phyloP scores from a whole-genome alignment of 2,113 vertebrate genomes.

The Nothocercus julius region DNA sequence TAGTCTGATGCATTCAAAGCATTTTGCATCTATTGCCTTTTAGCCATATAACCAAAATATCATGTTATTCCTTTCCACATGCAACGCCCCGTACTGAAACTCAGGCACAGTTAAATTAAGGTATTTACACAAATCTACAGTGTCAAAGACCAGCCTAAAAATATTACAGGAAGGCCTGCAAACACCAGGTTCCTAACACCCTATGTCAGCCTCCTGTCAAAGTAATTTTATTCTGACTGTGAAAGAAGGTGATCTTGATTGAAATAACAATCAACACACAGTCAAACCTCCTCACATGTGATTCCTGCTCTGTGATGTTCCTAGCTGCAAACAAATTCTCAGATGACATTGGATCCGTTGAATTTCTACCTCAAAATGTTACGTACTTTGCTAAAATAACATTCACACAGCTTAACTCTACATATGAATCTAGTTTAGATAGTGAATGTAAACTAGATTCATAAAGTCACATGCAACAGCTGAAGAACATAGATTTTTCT shows the following conservation, averaged over 20 bases:
- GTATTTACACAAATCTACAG: not conserved
- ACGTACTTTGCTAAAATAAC: not conserved
- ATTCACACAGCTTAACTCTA: not conserved
- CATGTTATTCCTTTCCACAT: not conserved
- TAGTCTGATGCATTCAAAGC: not conserved
- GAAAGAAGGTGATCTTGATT: not conserved
- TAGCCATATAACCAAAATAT: not conserved
- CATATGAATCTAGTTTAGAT: too few species aligned
- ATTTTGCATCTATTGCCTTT: not conserved
- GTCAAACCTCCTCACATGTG: not conserved
- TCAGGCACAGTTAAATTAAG: not conserved
- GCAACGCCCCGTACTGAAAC: not conserved
- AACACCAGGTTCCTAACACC: not conserved
- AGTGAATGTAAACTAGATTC: not conserved
- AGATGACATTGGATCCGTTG: not conserved
- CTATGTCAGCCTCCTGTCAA: conserved; percentile 6
- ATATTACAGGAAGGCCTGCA: not conserved
- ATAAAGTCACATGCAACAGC: not conserved
- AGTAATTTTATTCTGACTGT: not conserved
- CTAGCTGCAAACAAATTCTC: not conserved
- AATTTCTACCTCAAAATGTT: not conserved
- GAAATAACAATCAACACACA: not conserved
- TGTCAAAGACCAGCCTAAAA: conserved; percentile 27
- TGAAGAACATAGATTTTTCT: not conserved
- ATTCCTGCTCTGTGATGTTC: not conserved